Conservation (phyloP, 2,888 invertebrate species). For the Bimastos eiseni region DNA sequence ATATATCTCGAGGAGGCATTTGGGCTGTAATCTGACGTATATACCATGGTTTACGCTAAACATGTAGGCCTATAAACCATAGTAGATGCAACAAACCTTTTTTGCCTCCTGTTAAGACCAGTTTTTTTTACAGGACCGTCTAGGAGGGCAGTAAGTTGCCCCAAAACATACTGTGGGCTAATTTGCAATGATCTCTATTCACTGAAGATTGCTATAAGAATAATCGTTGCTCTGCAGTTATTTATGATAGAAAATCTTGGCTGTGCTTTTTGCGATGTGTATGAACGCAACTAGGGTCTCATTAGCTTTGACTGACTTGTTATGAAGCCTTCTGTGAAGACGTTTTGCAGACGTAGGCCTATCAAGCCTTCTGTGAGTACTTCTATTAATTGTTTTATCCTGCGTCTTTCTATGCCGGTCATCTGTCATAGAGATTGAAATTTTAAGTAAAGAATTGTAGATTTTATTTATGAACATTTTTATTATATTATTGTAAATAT, state of each 20-base stretch:
- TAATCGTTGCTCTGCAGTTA: too few relatives aligned
- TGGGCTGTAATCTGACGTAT: too few relatives aligned
- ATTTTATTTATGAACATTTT: neutral
- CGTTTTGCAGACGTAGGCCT: neutral
- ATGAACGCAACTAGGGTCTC: neutral
- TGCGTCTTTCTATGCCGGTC: neutral
- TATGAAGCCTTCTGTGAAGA: neutral
- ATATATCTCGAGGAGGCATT: too few relatives aligned
- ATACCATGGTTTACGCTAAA: too few relatives aligned
- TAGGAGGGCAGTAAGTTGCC: too few relatives aligned
- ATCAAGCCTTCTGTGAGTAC: neutral
- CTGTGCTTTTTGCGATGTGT: neutral
- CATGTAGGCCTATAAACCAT: too few relatives aligned
- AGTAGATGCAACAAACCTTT: too few relatives aligned
- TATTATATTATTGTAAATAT: slow-evolving; percentile 2
- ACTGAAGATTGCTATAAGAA: neutral
- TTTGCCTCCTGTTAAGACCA: too few relatives aligned
- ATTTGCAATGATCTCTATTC: neutral
- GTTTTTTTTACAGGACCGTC: too few relatives aligned
- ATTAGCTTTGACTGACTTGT: neutral
- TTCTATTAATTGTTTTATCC: neutral
- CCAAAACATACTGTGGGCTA: neutral
- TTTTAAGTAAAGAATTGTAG: neutral
- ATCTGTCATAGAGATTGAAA: neutral
- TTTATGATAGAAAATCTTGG: neutral